Base-by-base conservation (phyloP, 2,797 vertebrate species). In the Jordanella pulchra region DNA sequence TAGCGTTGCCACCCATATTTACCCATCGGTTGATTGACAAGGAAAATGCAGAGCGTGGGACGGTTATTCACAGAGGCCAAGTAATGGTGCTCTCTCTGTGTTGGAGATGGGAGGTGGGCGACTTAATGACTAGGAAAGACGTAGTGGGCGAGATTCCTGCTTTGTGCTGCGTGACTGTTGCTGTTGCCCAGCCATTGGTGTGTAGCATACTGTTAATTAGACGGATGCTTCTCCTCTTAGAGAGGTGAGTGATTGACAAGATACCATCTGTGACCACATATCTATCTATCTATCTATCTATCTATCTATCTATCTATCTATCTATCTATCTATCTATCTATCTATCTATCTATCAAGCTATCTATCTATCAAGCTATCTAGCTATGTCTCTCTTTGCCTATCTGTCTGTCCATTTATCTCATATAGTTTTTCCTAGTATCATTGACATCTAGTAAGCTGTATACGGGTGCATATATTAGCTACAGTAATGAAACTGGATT, bases 51-150 rank as follows among this genome's bases (percentile, higher is more conserved):
- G 72, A 76, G 79, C 83, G 85, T 89, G 79, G 90, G 90, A 81
- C 70, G 74, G 66, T 84, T 85, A 90, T 86, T 90, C 87, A 89
- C 65, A 84, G 66, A 82, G 83, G 84, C 85, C 81, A 84, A 82
- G 87, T 83, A 89, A 90, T 83, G 79, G 83, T 77, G 83, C 73
- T 85, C 75, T 81, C 80, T 87, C 79, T 77, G 45, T 71, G 79
- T 67, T 65, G 78, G 76, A 86, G 85, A 88, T 84, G 86, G 71
- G 81, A 91, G 86, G 89, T 89, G 86, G 90, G 91, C 84, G 88
- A 90, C 89, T 89, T 90, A 93, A 92, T 90, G 89, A 91, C 82
- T 83, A 88, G 83, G 80, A 82, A 79, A 85, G 87, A 81, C 55
- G 28, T 66, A 63, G 82, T 87, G 84, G 87, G 83, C 69, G 84